Evolutionary conservation across 2,888 invertebrate genomes (phyloP), one percentile per base, ranked within the genome.

Genomic region (Drosophila anomalata): DNA sequence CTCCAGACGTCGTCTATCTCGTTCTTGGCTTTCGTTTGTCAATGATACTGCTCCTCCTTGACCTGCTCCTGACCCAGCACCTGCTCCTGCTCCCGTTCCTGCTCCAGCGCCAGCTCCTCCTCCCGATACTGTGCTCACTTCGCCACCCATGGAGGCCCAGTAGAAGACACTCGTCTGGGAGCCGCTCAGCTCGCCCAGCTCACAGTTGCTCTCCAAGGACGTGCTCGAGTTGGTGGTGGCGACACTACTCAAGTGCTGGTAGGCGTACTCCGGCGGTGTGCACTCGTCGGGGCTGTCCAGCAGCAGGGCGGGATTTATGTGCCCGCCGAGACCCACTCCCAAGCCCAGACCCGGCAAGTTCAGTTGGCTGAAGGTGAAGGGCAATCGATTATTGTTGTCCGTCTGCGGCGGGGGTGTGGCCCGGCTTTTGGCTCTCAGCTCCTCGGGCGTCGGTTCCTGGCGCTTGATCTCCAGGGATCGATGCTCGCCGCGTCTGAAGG

Each of bases 211-310:
- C 62, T 90, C 90, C 20, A 90, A 71, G 17, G 90, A 90, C 4
- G 89, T 90, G 62, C 89, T 90, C 4, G 90, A 90, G 26, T 90
- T 90, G 48, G 83, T 82, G 39, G 89, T 90, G 54, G 90, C 89
- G 1, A 90, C 90, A 63, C 90, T 90, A 58, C 90, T 90, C 65
- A 90, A 62, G 47, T 90, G 89, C 36, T 89, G 86, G 39, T 91
- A 91, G 33, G 89, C 88, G 76, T 86, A 91, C 46, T 91, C 91
- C 4, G 91, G 90, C 11, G 91, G 91, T 12, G 90, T 90, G 36
- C 79, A 79, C 75, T 90, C 91, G 83, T 91, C 91, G 5, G 91
- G 91, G 42, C 91, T 91, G 55, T 91, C 91, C 42, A 91, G 74
- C 8, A 91, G 69, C 31, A 91, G 63, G 0, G 90, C 89, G 20